A percentile compares a stretch with the other conserved stretches of the same genome.
These are phyloP conservation scores for Sanderia malayensis DNA, from an alignment of 30 jellyfish, hydroid and myxozoan genomes.

Conservation along the genomic window DNA sequence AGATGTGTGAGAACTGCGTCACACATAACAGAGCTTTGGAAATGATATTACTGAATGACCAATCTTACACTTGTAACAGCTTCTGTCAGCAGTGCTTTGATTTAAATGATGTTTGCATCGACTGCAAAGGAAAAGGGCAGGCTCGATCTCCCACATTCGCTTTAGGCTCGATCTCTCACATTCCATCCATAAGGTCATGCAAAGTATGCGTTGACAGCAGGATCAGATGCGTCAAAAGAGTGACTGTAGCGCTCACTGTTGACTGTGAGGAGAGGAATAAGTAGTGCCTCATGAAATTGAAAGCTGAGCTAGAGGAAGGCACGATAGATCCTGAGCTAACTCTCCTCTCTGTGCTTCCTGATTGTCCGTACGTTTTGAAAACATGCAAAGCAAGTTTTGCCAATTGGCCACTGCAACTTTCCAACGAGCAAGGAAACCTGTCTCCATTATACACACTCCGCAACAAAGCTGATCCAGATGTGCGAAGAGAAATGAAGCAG, in stretches of 20 bases:
- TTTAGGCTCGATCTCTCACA: neutral
- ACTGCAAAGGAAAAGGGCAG: neutral
- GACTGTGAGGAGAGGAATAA: constrained; percentile 13
- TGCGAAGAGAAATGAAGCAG: neutral
- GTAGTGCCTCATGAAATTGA: neutral
- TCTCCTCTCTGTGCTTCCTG: constrained; percentile 13
- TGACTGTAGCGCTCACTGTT: neutral
- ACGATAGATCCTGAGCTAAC: constrained; percentile 2
- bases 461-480: constrained; percentile 6
- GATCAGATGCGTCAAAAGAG: constrained; percentile 5
- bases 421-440: constrained; percentile 3
- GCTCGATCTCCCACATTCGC: too few relatives aligned
- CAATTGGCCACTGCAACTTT: constrained; percentile 12
- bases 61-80: constrained; percentile 3
- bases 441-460: neutral
- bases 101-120: constrained; percentile 1
- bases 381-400: constrained; percentile 24
- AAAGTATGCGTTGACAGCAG: neutral
- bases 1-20: constrained; percentile 17
- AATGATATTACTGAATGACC: neutral
- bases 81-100: constrained; percentile 5
- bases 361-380: constrained; percentile 13
- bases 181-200: constrained; percentile 4
- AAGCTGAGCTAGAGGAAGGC: neutral
- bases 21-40: neutral